These are phyloP conservation scores for Antigone vipio DNA, from an alignment of 2,113 vertebrate genomes.

Conservation along the genomic window DNA sequence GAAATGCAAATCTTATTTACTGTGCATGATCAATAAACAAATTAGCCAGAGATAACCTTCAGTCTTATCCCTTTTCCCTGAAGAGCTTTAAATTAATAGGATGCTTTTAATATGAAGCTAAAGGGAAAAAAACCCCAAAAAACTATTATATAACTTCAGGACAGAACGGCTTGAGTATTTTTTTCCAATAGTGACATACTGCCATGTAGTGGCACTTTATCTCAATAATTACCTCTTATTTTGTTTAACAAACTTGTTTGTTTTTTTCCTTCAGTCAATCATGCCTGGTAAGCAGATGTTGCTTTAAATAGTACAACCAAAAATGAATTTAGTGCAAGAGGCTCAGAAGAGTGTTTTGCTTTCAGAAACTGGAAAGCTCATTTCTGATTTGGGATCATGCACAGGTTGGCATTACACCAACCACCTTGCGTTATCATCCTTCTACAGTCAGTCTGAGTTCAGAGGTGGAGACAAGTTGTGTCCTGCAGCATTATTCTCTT, in stretches of 20 bases:
- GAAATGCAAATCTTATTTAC: neutral
- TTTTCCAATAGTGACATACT: neutral
- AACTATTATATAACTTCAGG: neutral
- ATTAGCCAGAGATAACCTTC: neutral
- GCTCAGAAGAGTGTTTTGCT: neutral
- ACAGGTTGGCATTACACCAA: neutral
- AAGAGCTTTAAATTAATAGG: neutral
- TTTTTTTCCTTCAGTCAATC: neutral
- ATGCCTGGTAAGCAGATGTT: neutral
- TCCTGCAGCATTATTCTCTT: accelerated
- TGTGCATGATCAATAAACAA: neutral
- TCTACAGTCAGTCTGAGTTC: neutral
- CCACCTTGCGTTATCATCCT: too few relatives aligned
- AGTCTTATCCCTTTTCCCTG: neutral
- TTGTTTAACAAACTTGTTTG: neutral
- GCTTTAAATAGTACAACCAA: neutral
- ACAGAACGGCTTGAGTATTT: neutral
- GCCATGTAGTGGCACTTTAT: neutral
- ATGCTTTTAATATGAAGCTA: neutral
- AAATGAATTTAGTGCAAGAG: neutral
- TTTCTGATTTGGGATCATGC: neutral
- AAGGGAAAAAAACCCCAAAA: neutral
- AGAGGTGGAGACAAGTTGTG: neutral
- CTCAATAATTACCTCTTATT: neutral
- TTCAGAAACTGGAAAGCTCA: neutral